Evolutionary conservation across 2,888 invertebrate species (phyloP).

Genomic region (Drosophila antonietae): DNA sequence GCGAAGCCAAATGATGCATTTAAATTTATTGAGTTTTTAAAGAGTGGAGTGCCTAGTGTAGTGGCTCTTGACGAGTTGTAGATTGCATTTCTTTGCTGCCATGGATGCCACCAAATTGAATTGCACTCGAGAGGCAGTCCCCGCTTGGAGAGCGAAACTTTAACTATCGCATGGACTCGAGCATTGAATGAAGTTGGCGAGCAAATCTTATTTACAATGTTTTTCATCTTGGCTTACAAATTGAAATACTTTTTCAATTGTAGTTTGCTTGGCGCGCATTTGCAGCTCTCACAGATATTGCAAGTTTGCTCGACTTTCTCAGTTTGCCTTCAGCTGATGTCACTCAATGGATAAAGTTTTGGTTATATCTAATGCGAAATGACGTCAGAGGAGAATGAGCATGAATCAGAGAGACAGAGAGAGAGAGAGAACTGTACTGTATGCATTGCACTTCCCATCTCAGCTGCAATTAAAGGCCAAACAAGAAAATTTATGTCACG

Average conservation of each 20-base stretch:
- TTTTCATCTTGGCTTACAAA: slow-evolving; percentile 54
- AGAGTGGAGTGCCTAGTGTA: not conserved
- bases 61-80: slow-evolving; percentile 13
- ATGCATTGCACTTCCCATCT: slow-evolving; percentile 2
- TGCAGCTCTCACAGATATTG: slow-evolving; percentile 19
- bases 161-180: slow-evolving; percentile 37
- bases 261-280: slow-evolving; percentile 4
- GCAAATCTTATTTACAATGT: slow-evolving; percentile 58
- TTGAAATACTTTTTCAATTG: slow-evolving; percentile 69
- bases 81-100: slow-evolving; percentile 20
- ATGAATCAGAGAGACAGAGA: no score
- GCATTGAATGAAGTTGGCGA: slow-evolving; percentile 48
- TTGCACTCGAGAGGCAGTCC: slow-evolving; percentile 30
- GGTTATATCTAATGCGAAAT: slow-evolving; percentile 14
- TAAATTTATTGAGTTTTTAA: slow-evolving; percentile 18
- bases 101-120: slow-evolving; percentile 39
- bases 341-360: slow-evolving; percentile 44
- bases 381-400: slow-evolving; percentile 15
- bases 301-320: slow-evolving; percentile 20
- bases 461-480: slow-evolving; percentile 60
- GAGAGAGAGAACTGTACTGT: not conserved
- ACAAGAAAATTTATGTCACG: slow-evolving; percentile 72
- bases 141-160: slow-evolving; percentile 10
- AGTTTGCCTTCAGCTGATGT: slow-evolving; percentile 18
- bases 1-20: slow-evolving; percentile 19